Evolutionary conservation across 2,113 vertebrate genomes (phyloP).

Genomic region (Lampris incognitus): DNA sequence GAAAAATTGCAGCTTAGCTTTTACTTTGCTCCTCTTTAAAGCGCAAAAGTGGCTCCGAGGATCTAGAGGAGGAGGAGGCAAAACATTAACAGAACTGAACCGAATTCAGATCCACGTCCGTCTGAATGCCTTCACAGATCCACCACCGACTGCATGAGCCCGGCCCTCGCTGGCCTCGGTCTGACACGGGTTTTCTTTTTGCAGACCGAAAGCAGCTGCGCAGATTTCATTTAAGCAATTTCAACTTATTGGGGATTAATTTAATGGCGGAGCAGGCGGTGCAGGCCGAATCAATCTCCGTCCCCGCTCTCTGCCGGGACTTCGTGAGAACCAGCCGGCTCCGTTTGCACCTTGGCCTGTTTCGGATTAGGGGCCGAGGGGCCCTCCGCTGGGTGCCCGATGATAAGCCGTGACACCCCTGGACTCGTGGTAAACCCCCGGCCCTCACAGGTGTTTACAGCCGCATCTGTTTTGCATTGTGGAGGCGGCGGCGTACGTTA

Average conservation of each 20-base stretch:
- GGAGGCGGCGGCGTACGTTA: conserved; percentile 43
- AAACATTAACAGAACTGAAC: conserved; percentile 20
- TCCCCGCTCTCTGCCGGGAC: conserved; percentile 29
- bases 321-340: conserved; percentile 65
- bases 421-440: conserved; percentile 53
- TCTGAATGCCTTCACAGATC: conserved; percentile 25
- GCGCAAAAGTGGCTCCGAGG: conserved; percentile 10
- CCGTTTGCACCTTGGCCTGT: conserved; percentile 66
- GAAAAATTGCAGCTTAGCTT: conserved; percentile 37
- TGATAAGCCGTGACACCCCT: conserved; percentile 67
- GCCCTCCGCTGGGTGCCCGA: conserved; percentile 63
- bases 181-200: conserved; percentile 35
- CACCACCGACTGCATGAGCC: conserved; percentile 11
- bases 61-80: conserved; percentile 5
- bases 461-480: conserved; percentile 77
- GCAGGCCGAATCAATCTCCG: conserved; percentile 43
- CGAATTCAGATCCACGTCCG: conserved; percentile 8
- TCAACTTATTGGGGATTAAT: conserved; percentile 35
- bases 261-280: conserved; percentile 46
- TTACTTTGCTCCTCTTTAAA: conserved; percentile 46
- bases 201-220: conserved; percentile 22
- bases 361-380: conserved; percentile 75
- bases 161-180: conserved; percentile 22
- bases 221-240: conserved; percentile 32
- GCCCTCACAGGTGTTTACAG: conserved; percentile 82